Conservation (phyloP, 1,140 invertebrate genomes). For the Idris sp. region DNA sequence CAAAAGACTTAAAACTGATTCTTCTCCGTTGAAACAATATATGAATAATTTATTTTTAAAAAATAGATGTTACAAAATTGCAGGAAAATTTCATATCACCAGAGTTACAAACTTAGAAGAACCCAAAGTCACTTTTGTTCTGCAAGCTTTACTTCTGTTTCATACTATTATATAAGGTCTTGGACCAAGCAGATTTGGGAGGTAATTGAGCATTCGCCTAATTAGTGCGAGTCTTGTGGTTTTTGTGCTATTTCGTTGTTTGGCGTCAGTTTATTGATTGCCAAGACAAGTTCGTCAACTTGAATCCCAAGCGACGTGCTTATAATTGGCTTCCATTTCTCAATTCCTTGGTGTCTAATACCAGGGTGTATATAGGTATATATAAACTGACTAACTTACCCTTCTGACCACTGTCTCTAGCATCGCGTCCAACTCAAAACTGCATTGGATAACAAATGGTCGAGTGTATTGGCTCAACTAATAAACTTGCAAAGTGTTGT, state of each 20-base stretch:
- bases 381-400: slow-evolving; percentile 29
- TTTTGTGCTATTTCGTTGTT: slow-evolving; percentile 45
- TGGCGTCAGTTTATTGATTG: slow-evolving; percentile 43
- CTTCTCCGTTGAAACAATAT: no score
- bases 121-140: slow-evolving; percentile 4
- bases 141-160: slow-evolving; percentile 4
- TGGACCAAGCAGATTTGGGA: neutral
- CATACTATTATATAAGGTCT: slow-evolving; percentile 13
- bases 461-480: no score
- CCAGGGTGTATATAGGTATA: slow-evolving; percentile 29
- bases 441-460: slow-evolving; percentile 18
- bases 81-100: no score
- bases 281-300: slow-evolving; percentile 17
- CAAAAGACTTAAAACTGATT: no score
- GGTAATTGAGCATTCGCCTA: slow-evolving; percentile 34
- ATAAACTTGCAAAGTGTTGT: neutral
- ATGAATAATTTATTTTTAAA: no score
- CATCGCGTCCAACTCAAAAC: neutral
- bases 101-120: no score
- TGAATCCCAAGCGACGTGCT: slow-evolving; percentile 37
- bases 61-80: no score
- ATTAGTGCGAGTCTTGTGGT: slow-evolving; percentile 38
- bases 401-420: slow-evolving; percentile 25
- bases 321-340: slow-evolving; percentile 56
- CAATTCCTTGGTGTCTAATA: slow-evolving; percentile 47